Percentiles rank a stretch among this genome's conserved stretches.
These are phyloP conservation scores for Bubo scandiacus DNA, from an alignment of 2,113 vertebrate genomes.

Conservation along the genomic window DNA sequence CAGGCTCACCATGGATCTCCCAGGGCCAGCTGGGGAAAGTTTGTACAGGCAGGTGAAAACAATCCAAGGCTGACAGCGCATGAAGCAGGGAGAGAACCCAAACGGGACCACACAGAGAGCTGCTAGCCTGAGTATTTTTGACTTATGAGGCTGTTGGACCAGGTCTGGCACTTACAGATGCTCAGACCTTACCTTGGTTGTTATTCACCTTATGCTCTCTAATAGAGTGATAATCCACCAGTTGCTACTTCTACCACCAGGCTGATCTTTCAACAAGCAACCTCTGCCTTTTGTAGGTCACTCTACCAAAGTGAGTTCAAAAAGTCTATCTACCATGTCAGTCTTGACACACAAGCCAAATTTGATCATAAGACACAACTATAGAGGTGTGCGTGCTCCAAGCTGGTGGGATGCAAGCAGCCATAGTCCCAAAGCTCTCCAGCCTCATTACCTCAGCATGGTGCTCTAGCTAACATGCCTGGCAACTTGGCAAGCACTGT, in stretches of 20 bases:
- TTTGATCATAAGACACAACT: neutral
- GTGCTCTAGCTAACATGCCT: neutral
- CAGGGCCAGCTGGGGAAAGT: neutral
- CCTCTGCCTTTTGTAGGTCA: neutral
- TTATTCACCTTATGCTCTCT: neutral
- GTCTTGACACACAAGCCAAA: neutral
- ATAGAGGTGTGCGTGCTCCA: rapidly evolving
- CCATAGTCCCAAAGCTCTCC: neutral
- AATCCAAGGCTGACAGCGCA: neutral
- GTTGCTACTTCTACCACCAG: neutral
- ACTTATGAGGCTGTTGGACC: neutral
- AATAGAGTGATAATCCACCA: neutral
- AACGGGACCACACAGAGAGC: neutral
- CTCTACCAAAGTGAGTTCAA: neutral
- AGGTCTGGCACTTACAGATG: neutral
- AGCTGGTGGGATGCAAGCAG: neutral
- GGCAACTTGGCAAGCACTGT: neutral
- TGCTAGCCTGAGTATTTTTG: neutral
- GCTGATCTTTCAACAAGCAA: neutral
- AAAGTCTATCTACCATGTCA: neutral
- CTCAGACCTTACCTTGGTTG: neutral
- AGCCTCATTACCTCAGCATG: neutral
- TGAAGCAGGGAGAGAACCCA: neutral
- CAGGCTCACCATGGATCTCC: neutral
- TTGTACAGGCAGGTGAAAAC: neutral